These are phyloP conservation scores for Litocranius walleri DNA, from an alignment of 2,113 vertebrate genomes.

Conservation along the genomic window DNA sequence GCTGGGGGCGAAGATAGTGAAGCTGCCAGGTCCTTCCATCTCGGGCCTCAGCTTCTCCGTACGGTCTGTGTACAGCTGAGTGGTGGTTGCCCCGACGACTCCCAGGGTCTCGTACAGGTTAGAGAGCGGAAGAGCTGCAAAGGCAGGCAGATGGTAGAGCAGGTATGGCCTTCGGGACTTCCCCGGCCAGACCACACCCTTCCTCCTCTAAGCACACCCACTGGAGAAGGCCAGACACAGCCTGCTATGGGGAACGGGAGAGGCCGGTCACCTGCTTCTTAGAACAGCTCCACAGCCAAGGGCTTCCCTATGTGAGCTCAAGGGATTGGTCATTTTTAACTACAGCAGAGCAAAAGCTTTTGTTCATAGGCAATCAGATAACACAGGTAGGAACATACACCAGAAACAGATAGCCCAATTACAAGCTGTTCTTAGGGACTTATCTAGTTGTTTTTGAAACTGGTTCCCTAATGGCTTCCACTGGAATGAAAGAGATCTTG, in stretches of 20 bases:
- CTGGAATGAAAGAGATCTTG: background rate
- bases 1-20: constrained; percentile 97
- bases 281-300: background rate
- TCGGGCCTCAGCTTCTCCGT: constrained; percentile 88
- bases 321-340: background rate
- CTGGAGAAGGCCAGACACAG: background rate
- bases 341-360: background rate
- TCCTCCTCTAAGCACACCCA: background rate
- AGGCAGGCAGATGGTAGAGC: constrained; percentile 12
- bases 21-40: constrained; percentile 94
- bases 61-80: constrained; percentile 94
- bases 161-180: background rate
- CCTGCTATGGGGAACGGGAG: fast-evolving
- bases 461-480: background rate
- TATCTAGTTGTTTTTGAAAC: background rate
- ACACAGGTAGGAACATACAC: background rate
- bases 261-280: background rate
- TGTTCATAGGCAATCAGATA: background rate
- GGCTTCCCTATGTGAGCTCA: background rate
- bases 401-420: background rate
- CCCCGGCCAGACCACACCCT: background rate
- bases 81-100: constrained; percentile 90
- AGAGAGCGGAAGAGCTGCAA: constrained; percentile 90
- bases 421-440: background rate
- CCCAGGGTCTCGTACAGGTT: constrained; percentile 97